These are phyloP conservation scores for Andrena hattorfiana DNA, from an alignment of 2,888 invertebrate species.

Conservation along the genomic window DNA sequence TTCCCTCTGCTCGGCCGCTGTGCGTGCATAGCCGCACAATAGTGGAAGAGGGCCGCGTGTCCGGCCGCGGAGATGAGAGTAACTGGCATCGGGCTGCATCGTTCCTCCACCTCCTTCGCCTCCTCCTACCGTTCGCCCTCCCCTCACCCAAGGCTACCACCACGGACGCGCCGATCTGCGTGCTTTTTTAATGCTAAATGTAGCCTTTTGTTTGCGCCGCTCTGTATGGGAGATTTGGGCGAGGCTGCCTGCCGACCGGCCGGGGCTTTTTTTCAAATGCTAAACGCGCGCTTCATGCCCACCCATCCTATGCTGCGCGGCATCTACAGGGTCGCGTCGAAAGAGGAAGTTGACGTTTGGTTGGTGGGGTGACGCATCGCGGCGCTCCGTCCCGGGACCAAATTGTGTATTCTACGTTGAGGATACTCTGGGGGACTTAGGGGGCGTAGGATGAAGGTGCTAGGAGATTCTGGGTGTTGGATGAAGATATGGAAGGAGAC, in stretches of 20 bases:
- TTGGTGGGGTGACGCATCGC: slow-evolving; percentile 43
- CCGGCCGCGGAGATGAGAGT: slow-evolving; percentile 71
- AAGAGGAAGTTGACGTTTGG: slow-evolving; percentile 58
- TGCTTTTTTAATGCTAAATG: slow-evolving; percentile 82
- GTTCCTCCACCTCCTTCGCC: slow-evolving; percentile 53
- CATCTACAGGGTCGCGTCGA: slow-evolving; percentile 71
- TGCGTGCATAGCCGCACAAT: slow-evolving; percentile 38
- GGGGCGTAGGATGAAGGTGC: neutral
- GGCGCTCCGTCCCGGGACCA: slow-evolving; percentile 46
- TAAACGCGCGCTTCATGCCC: slow-evolving; percentile 74
- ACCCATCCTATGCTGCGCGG: slow-evolving; percentile 56
- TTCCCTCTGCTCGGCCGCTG: slow-evolving; percentile 26
- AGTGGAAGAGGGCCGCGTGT: slow-evolving; percentile 68
- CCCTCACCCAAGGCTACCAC: slow-evolving; percentile 41
- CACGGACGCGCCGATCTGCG: slow-evolving; percentile 61
- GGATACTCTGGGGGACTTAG: neutral
- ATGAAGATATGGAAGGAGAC: no score
- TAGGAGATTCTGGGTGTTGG: neutral
- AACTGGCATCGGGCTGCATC: slow-evolving; percentile 70
- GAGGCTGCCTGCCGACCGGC: slow-evolving; percentile 59
- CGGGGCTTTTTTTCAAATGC: slow-evolving; percentile 79
- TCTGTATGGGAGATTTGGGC: slow-evolving; percentile 74
- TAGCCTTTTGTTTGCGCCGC: slow-evolving; percentile 76
- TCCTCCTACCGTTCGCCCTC: slow-evolving; percentile 14
- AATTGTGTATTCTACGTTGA: neutral